These are phyloP conservation scores for Smutsia temminckii DNA, from an alignment of 2,797 vertebrate species.

Conservation along the genomic window DNA sequence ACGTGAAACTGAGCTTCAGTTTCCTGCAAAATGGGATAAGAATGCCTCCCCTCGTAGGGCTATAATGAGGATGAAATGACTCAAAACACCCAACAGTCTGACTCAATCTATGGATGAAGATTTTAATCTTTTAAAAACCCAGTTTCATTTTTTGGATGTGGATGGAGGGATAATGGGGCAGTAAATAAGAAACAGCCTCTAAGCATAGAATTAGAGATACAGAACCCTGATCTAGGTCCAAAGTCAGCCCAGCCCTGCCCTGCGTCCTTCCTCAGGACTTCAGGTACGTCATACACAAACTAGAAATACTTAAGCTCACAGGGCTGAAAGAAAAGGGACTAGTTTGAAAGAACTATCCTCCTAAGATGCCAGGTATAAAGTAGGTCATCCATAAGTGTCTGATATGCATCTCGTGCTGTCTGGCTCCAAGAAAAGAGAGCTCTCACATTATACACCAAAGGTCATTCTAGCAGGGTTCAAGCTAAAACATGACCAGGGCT, in stretches of 20 bases:
- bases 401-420: background rate
- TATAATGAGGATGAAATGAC: background rate
- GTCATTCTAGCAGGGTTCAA: background rate
- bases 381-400: background rate
- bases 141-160: constrained; percentile 5
- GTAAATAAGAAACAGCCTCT: background rate
- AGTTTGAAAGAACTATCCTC: background rate
- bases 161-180: background rate
- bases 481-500: background rate
- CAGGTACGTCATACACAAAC: background rate
- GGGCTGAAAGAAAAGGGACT: background rate
- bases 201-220: background rate
- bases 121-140: constrained; percentile 34
- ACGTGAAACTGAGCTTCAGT: background rate
- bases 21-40: background rate
- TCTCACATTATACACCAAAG: background rate
- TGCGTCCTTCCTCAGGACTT: background rate
- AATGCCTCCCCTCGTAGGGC: background rate
- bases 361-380: background rate
- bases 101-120: background rate
- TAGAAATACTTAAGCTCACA: background rate
- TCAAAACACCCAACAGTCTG: constrained; percentile 4
- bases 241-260: background rate
- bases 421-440: background rate
- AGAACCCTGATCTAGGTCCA: background rate